phyloP scores from a whole-genome alignment of 2,113 vertebrate genomes.

The Neotoma lepida region DNA sequence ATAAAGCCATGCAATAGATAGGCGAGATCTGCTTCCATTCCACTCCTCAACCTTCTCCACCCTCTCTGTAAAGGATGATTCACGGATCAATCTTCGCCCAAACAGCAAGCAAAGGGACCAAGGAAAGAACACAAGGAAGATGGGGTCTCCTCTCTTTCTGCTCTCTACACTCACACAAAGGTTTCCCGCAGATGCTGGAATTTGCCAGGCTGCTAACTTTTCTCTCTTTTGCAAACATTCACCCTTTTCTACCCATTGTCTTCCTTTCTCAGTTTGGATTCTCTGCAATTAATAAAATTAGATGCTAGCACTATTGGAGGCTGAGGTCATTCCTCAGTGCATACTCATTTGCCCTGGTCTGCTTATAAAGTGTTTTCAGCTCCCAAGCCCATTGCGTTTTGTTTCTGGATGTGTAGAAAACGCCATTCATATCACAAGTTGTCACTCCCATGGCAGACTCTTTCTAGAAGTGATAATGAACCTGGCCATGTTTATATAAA shows the following conservation, averaged over 20 bases:
- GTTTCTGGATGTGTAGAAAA: constrained; percentile 63
- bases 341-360: constrained; percentile 52
- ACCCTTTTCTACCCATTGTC: constrained; percentile 51
- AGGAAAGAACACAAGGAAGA: background rate
- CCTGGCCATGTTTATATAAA: constrained; percentile 50
- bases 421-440: constrained; percentile 65
- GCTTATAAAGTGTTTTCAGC: constrained; percentile 46
- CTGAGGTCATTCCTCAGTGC: background rate
- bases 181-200: constrained; percentile 33
- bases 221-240: constrained; percentile 38
- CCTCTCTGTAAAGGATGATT: background rate
- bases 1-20: constrained; percentile 30
- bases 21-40: constrained; percentile 42
- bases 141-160: background rate
- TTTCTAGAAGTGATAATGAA: constrained; percentile 71
- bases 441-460: constrained; percentile 57
- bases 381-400: constrained; percentile 26
- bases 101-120: background rate
- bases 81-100: background rate
- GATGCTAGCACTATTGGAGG: background rate
- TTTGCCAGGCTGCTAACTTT: constrained; percentile 2
- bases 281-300: constrained; percentile 65
- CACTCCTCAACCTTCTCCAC: background rate
- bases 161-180: background rate
- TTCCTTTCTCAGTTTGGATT: constrained; percentile 43